phyloP scores from a whole-genome alignment of 1,140 invertebrate species.

The Zaprionus ghesquierei region DNA sequence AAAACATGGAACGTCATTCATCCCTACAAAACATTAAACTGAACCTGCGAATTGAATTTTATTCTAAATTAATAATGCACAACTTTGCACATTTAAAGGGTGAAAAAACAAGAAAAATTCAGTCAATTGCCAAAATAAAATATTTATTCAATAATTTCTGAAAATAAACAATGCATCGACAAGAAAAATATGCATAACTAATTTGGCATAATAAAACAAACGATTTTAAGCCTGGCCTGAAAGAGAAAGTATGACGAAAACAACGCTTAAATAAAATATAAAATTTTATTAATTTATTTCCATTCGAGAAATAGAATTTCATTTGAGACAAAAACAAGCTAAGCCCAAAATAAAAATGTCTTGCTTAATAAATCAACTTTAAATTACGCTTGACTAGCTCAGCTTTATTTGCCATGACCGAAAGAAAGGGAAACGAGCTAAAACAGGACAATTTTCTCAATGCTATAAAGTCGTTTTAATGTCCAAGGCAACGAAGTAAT shows the following conservation, averaged over 20 bases:
- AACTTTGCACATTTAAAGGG: background rate
- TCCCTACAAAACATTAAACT: slow-evolving; percentile 17
- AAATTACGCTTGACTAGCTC: background rate
- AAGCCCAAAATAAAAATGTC: background rate
- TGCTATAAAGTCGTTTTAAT: background rate
- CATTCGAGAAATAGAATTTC: background rate
- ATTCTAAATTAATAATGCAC: background rate
- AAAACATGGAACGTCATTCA: slow-evolving; percentile 41
- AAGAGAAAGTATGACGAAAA: background rate
- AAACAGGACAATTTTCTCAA: background rate
- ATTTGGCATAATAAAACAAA: background rate
- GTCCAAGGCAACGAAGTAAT: slow-evolving; percentile 15
- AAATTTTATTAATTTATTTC: background rate
- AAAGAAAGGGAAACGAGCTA: background rate
- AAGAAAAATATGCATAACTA: background rate
- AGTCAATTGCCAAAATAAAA: background rate
- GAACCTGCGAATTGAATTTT: background rate
- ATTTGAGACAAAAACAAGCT: background rate
- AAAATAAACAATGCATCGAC: background rate
- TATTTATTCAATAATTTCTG: background rate
- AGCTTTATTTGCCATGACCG: background rate
- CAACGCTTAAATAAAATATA: background rate
- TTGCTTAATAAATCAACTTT: background rate
- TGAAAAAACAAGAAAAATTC: background rate
- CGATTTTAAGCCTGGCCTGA: background rate